Base-by-base conservation (phyloP, 2,888 invertebrate genomes). In the Spisula subtruncata region DNA sequence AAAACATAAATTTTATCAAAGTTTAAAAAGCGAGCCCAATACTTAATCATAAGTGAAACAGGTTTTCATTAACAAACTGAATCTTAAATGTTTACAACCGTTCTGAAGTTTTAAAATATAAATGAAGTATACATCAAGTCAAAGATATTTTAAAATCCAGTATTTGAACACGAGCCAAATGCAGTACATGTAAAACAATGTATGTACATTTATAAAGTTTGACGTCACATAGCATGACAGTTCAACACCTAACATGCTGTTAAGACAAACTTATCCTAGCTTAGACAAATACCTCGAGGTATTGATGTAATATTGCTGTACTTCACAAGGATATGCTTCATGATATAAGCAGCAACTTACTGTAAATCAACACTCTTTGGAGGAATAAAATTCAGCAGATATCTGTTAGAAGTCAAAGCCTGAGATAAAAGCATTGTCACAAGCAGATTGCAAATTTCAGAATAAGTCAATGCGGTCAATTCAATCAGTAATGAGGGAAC, bases 141-240 rank as follows among this genome's bases (percentile, higher is more conserved):
- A 51, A 51, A 1, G 1, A 51, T 51, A 51, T 51, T 51, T 16
- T 51, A 51, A 12, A 51, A 16, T 1, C 12, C 32, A 6, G 75
- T 10, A 75, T 75, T 75, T 75, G 75, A 75, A 75, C 32, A 32
- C 5, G 0, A 35, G 75, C 75, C 75, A 75, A 75, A 75, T 66
- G 25, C 60, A 66, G 8, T 41, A 41, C 41, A 75, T 75, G 4
- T 35, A 25, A 35, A 75, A 1, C 25, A 32, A 4, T 32, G 16
- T 75, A 32, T 32, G 25, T 35, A 75, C 60, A 25, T 32, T 18
- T n/a, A n/a, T n/a, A 35, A 6, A 75, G 32, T 71, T 18, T 75
- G 16, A 75, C 35, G 29, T 75, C 29, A 75, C 32, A 35, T 35
- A 2, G 1, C 32, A 35, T 16, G 32, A 14, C 25, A 14, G 35